Evolutionary conservation across 1,140 invertebrate genomes (phyloP).

Genomic region (Thalassaphorura encarpata): DNA sequence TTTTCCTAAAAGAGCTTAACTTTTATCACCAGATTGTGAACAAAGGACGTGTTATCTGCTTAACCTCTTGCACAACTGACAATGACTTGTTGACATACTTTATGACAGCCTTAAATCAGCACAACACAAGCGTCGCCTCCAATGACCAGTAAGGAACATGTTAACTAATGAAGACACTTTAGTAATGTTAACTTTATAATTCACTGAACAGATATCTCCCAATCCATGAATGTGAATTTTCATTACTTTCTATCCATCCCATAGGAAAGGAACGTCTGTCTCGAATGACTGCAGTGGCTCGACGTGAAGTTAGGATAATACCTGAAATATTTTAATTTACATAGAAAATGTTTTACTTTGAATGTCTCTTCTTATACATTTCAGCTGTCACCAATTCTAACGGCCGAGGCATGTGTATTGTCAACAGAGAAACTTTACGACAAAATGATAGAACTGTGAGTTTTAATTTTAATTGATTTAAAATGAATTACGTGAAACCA

Average conservation of each 20-base stretch:
- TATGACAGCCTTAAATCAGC: constrained; percentile 57
- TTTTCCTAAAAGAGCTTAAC: too few relatives aligned
- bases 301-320: constrained; percentile 18
- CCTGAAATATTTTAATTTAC: constrained; percentile 13
- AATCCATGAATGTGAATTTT: constrained; percentile 59
- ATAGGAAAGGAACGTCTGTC: constrained; percentile 23
- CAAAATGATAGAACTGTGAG: constrained; percentile 13
- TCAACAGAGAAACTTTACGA: constrained; percentile 42
- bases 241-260: constrained; percentile 23
- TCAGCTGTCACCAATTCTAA: constrained; percentile 53
- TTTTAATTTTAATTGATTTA: too few relatives aligned
- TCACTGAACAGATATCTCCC: constrained; percentile 50
- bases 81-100: too few relatives aligned
- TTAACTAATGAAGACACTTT: constrained; percentile 32
- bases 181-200: constrained; percentile 20
- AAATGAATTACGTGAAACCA: too few relatives aligned
- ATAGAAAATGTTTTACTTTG: neutral
- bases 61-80: constrained; percentile 76
- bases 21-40: constrained; percentile 43
- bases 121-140: constrained; percentile 60
- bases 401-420: constrained; percentile 57
- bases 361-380: constrained; percentile 3
- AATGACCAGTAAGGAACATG: constrained; percentile 46
- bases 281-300: constrained; percentile 8
- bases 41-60: constrained; percentile 74